Evolutionary conservation across 2,113 vertebrate species (phyloP), one percentile per base, ranked within the genome.

Genomic region (Dolichotis patagonum): DNA sequence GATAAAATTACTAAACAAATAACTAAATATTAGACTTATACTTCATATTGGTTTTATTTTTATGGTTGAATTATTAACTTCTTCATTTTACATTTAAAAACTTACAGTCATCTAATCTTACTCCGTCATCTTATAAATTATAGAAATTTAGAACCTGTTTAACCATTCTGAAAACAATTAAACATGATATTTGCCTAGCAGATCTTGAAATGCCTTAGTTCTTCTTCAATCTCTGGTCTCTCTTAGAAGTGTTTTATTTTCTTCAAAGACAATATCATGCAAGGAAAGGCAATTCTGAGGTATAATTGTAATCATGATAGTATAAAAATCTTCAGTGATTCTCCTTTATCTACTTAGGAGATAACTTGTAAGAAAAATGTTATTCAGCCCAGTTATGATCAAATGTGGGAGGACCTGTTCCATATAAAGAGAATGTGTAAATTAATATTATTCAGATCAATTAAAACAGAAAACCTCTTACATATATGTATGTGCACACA

Each of bases 401-500:
- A 7, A 7, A 4, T 38, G 5, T 91, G 9, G 4, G 32, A 58
- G 5, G 9, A 30, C 67, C 6, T 91, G 7, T 46, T 26, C n/a
- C 52, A 24, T 38, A 65, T 52, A 30, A 90, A 58, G 26, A 43
- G 67, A 14, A 52, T 69, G 3, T 5, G 69, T 22, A 14, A 86
- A 65, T 41, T 84, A 94, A 80, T 85, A 28, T 75, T 52, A 26
- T 84, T 91, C 16, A 62, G 54, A 69, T 89, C 41, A 83, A 24
- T 77, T 82, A 43, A 38, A 69, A 7, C 38, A 93, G 63, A 82
- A 93, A 80, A 56, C 1, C 19, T 62, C 9, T 49, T 24, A 71
- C 19, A 24, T 14, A 24, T 14, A 19, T 16, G 0, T 22, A 17
- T 17, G 12, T 17, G 0, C 32, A 19, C 30, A 2, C 24, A 19